phyloP scores from a whole-genome alignment of 2,113 vertebrate genomes.

The Bubo bubo region DNA sequence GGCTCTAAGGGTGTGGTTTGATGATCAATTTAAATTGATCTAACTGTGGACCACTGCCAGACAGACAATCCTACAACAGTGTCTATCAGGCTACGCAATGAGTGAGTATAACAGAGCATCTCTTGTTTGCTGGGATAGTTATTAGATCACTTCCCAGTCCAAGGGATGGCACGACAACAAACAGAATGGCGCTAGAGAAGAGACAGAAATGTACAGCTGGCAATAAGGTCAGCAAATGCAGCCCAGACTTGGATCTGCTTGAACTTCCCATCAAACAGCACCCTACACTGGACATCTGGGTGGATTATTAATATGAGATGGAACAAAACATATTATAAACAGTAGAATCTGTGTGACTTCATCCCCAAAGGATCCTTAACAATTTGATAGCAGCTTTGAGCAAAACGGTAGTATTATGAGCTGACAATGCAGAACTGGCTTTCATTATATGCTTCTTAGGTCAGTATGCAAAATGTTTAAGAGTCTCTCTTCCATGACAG shows the following conservation, averaged over 20 bases:
- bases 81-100: not conserved
- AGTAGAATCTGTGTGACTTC: not conserved
- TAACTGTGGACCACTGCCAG: not conserved
- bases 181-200: not conserved
- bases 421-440: not conserved
- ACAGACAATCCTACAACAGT: not conserved
- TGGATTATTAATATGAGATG: not conserved
- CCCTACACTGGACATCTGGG: not conserved
- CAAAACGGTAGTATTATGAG: not conserved
- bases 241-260: not conserved
- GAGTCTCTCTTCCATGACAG: not conserved
- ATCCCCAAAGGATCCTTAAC: not conserved
- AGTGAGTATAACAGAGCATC: not conserved
- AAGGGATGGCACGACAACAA: not conserved
- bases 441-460: not conserved
- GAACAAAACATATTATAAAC: constrained; percentile 27
- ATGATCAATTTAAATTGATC: constrained; percentile 39
- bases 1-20: constrained; percentile 25
- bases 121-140: not conserved
- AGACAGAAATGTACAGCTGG: not conserved
- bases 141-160: not conserved
- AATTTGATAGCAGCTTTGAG: not conserved
- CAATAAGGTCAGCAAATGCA: not conserved
- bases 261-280: not conserved
- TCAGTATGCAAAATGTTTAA: not conserved